phyloP scores from a whole-genome alignment of 2,797 vertebrate genomes.

The Fringilla coelebs region DNA sequence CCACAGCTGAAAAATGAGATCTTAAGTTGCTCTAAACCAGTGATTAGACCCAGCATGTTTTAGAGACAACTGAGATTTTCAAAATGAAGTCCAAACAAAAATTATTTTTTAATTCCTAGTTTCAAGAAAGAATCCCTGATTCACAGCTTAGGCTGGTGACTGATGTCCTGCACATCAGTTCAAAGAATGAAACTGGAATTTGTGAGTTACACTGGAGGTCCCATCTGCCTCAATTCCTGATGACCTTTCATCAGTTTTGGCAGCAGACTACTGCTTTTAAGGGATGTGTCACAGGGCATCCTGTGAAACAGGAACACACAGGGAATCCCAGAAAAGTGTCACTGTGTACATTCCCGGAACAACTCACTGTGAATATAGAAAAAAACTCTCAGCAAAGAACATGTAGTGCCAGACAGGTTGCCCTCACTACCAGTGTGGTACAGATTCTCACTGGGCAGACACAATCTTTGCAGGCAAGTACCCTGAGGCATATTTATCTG shows the following conservation, averaged over 20 bases:
- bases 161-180: not conserved
- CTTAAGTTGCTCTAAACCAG: not conserved
- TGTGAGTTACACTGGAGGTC: not conserved
- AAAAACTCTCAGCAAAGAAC: not conserved
- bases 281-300: not conserved
- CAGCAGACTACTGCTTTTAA: not conserved
- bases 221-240: not conserved
- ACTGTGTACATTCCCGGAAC: fast-evolving
- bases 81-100: not conserved
- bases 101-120: not conserved
- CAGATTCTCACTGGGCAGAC: not conserved
- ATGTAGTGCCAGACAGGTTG: not conserved
- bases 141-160: not conserved
- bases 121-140: not conserved
- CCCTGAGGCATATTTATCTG: not conserved
- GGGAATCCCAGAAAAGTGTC: not conserved
- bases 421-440: not conserved
- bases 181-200: not conserved
- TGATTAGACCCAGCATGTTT: not conserved
- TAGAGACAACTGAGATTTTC: not conserved
- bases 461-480: not conserved
- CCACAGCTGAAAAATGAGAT: not conserved
- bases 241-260: not conserved
- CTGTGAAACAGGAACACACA: not conserved
- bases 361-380: not conserved